phyloP scores from a whole-genome alignment of 2,113 vertebrate genomes.

The Pungitius pungitius region DNA sequence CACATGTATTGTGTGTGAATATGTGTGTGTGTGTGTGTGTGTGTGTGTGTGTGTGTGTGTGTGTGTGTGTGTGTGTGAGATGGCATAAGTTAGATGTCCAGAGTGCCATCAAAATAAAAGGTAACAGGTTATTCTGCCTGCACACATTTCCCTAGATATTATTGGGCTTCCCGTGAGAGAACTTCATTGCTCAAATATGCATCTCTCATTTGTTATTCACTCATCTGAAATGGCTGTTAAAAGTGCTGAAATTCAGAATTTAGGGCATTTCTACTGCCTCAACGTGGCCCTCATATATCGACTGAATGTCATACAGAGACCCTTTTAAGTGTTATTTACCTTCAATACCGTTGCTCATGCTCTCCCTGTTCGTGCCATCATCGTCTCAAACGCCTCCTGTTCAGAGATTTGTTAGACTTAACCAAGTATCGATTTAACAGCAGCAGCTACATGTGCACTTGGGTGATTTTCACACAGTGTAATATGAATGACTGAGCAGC shows the following conservation, averaged over 20 bases:
- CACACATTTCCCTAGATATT: constrained; percentile 9
- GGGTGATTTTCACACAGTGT: constrained; percentile 44
- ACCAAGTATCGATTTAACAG: constrained; percentile 20
- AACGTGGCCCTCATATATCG: background rate
- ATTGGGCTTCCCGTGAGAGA: background rate
- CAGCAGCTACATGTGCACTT: constrained; percentile 23
- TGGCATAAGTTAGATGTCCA: constrained; percentile 10
- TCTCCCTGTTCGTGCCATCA: background rate
- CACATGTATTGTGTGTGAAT: constrained; percentile 1
- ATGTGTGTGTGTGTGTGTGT: constrained; percentile 1
- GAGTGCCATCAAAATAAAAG: constrained; percentile 17
- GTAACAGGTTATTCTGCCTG: constrained; percentile 21
- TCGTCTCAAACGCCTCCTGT: constrained; percentile 12
- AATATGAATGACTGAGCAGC: constrained; percentile 34
- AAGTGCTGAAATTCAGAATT: background rate
- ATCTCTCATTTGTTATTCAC: constrained; percentile 7
- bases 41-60: background rate
- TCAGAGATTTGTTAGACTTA: constrained; percentile 29
- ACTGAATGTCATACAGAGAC: background rate
- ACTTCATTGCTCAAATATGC: constrained; percentile 1
- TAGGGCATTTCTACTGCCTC: too few species aligned
- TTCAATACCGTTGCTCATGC: background rate
- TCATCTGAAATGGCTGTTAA: constrained; percentile 5
- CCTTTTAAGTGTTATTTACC: constrained; percentile 6
- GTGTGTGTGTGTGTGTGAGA: constrained; percentile 2